Evolutionary conservation across 2,797 vertebrate genomes (phyloP), one percentile per base, ranked within the genome.

Genomic region (Geotria australis): DNA sequence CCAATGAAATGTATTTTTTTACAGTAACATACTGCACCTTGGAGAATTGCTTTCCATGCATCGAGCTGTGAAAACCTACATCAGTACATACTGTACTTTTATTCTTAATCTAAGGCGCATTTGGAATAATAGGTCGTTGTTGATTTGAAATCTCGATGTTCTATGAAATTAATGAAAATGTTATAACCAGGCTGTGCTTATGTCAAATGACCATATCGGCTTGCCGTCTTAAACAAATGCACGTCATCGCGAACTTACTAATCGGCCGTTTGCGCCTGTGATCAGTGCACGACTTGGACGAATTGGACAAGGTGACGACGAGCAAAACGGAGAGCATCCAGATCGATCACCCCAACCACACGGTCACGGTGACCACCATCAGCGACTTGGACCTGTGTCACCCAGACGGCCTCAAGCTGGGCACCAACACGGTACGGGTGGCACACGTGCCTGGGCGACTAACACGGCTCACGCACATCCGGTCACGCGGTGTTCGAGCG

Each of bases 361-460:
- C 81, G 0, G 89, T 98, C 58, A 94, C 85, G 0, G 86, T 98
- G 65, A 95, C 89, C 3, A 94, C 86, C 63, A 77, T 96, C 67
- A 88, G 79, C 12, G 74, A 85, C 66, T 71, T 98, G 10, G 84
- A 96, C 65, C 76, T 98, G 57, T 79, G 79, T 0, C 72, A 72
- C 1, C 61, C 68, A 46, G 70, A 66, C 56, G 65, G 81, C 56
- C 71, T 89, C 1, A 72, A 71, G 38, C 61, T 74, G 13, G 60
- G 60, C 2, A 38, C 47, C 1, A 51, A 65, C 10, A 63, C 71
- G 73, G 80, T 83, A 58, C 66, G 59, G 60, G 9, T 7, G 10
- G 6, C 2, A 15, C 57, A 2, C 9, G 57, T 47, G 24, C 24
- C 24, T 38, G 38, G 24, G 24, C 38, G 24, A 38, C 24, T 38